Conservation (phyloP, 2,888 invertebrate genomes). For the Cataglyphis livida region DNA sequence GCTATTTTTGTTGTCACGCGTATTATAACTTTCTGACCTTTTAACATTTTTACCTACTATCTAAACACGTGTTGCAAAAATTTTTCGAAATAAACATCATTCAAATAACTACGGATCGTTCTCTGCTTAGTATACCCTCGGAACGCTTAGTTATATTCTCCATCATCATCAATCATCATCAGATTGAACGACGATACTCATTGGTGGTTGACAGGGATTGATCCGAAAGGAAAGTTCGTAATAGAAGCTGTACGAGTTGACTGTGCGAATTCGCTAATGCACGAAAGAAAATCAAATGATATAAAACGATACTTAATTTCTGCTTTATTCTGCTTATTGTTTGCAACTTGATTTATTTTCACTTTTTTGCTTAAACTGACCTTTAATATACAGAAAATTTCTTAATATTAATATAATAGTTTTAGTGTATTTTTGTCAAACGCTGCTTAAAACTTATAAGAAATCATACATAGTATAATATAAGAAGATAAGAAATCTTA, state of each 20-base stretch:
- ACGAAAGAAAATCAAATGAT: background rate
- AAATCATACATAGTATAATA: background rate
- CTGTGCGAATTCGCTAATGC: conserved; percentile 45
- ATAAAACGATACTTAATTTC: conserved; percentile 5
- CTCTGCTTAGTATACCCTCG: conserved; percentile 68
- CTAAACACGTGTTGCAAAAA: conserved; percentile 62
- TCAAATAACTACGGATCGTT: conserved; percentile 62
- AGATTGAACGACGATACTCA: conserved; percentile 70
- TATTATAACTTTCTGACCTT: background rate
- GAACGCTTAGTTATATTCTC: conserved; percentile 69
- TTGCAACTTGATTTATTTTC: background rate
- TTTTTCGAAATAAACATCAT: conserved; percentile 57
- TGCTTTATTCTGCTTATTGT: background rate
- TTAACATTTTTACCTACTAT: conserved; percentile 36
- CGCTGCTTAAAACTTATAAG: background rate
- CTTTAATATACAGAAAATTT: background rate
- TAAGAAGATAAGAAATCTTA: background rate
- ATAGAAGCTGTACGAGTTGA: conserved; percentile 57
- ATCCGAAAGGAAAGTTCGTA: conserved; percentile 71
- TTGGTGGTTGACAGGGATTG: conserved; percentile 72
- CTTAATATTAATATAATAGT: background rate
- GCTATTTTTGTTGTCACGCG: background rate
- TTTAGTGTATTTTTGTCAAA: background rate
- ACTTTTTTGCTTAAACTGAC: background rate
- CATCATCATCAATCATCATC: conserved; percentile 79